phyloP scores from a whole-genome alignment of 2,797 vertebrate species.

The Arremon brunneinucha region DNA sequence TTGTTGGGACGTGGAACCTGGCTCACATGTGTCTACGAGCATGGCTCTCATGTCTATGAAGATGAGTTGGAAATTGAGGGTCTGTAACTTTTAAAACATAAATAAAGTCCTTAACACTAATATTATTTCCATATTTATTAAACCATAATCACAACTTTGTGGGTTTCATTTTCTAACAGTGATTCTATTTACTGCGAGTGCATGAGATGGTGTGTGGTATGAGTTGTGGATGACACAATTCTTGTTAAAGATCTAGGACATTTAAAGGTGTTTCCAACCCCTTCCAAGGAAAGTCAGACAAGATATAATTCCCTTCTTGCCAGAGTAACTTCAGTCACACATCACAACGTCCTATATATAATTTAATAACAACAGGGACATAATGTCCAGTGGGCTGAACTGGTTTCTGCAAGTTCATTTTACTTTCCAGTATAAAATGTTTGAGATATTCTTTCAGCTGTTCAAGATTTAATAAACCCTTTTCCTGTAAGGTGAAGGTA shows the following conservation, averaged over 20 bases:
- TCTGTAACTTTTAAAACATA: background rate
- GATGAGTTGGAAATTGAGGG: background rate
- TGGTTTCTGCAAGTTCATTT: background rate
- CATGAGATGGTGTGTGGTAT: background rate
- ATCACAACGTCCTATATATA: background rate
- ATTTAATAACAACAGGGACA: background rate
- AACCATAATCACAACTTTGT: background rate
- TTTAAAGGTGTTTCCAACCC: background rate
- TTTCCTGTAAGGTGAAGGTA: background rate
- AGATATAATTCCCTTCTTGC: background rate
- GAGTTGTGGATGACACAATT: background rate
- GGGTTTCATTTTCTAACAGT: background rate
- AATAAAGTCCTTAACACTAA: background rate
- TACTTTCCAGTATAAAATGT: background rate
- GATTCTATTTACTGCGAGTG: background rate
- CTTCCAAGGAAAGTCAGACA: background rate
- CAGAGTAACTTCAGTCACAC: background rate
- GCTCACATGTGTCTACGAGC: background rate
- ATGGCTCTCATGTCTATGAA: background rate
- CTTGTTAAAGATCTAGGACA: background rate
- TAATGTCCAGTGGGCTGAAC: background rate
- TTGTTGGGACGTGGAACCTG: background rate
- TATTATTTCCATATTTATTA: background rate
- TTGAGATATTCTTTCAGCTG: background rate
- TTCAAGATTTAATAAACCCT: background rate